Conservation (phyloP, 1,140 invertebrate genomes). For the Drosophila triauraria region DNA sequence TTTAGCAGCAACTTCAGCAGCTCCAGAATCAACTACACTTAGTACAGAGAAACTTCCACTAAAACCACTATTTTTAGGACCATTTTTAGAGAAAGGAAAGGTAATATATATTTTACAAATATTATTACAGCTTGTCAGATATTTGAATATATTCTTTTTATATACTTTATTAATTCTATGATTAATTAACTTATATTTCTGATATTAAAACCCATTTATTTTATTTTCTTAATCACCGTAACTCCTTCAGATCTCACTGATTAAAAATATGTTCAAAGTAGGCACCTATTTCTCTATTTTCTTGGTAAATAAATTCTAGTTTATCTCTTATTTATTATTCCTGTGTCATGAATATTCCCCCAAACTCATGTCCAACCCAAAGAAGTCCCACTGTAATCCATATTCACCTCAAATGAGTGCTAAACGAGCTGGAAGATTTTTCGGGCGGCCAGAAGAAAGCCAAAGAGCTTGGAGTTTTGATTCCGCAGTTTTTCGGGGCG, state of each 20-base stretch:
- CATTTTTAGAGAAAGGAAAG: no score
- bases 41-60: constrained; percentile 7
- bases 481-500: constrained; percentile 71
- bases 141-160: neutral
- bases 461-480: constrained; percentile 43
- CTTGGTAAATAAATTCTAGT: no score
- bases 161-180: no score
- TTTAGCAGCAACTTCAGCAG: constrained; percentile 31
- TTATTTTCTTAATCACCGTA: no score
- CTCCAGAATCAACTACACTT: constrained; percentile 4
- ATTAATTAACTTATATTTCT: no score
- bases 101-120: neutral
- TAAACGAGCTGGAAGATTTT: constrained; percentile 64
- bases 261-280: no score
- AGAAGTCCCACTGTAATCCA: constrained; percentile 24
- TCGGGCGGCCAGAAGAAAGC: constrained; percentile 64
- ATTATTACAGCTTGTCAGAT: neutral
- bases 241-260: no score
- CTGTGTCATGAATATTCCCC: neutral
- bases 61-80: no score
- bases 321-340: neutral
- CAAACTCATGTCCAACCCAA: neutral
- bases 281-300: no score
- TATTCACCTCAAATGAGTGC: constrained; percentile 66
- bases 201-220: no score